Base-by-base conservation (phyloP, 2,888 invertebrate genomes). In the Aphidoletes aphidimyza region DNA sequence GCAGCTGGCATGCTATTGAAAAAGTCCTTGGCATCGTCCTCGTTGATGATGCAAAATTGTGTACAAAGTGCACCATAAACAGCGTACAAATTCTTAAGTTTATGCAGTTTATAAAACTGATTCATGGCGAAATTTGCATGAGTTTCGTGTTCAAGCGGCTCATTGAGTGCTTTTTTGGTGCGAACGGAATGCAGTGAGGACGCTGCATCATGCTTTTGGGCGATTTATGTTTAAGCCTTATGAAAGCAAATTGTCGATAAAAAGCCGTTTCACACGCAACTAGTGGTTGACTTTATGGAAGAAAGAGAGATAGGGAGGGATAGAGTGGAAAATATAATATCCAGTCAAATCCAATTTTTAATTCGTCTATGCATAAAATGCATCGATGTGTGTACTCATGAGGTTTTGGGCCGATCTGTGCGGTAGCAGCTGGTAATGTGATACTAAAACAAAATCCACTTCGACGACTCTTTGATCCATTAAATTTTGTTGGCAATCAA, bases 211-310 rank as follows among this genome's bases (percentile, higher is more conserved):
- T 22, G 69, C 69, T 30, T 69, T n/a, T 1, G 30, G 69, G 30
- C 11, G 11, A 69, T 69, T 69, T 69, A 69, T 69, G 34, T 26
- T 54, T 1, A 39, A 3, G n/a, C 22, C 54, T 54, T 54, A 54
- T 54, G 54, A 54, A 54, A 54, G 69, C 30, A 69, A 34, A 26
- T 69, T 69, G 69, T 30, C 30, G 69, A 30, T 69, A 69, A 30
- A 69, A 69, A 30, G 69, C 69, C 69, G n/a, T n/a, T n/a, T n/a
- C n/a, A 69, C 11, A 69, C 34, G 26, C 69, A 69, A 69, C 69
- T 69, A 69, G 69, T 69, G 69, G 69, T 69, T 34, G 69, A 69
- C 26, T 30, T 30, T 14, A 11, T 11, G 17, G 0, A 2, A 30
- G 30, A 6, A 9, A 11, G 34, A 30, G n/a, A n/a, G n/a, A n/a